Evolutionary conservation across 2,888 invertebrate genomes (phyloP).

Genomic region (Cantharis flavilabris): DNA sequence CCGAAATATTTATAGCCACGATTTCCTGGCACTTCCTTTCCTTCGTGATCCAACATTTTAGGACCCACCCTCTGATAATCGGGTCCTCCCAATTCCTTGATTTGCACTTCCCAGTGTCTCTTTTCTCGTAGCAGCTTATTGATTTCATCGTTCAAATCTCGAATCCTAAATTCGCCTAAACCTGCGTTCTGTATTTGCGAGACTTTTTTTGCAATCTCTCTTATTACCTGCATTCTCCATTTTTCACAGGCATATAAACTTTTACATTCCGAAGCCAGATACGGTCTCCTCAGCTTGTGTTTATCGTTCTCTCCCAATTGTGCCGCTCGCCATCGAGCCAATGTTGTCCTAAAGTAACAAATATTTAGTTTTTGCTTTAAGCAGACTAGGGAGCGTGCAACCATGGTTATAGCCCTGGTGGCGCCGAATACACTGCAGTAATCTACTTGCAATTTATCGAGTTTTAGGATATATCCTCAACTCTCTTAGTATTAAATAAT

Average conservation of each 20-base stretch:
- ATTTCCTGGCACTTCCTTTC: constrained; percentile 96
- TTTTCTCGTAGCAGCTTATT: constrained; percentile 96
- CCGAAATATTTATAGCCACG: constrained; percentile 99
- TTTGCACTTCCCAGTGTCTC: constrained; percentile 97
- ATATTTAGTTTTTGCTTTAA: not conserved
- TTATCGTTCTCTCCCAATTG: constrained; percentile 88
- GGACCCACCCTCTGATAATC: constrained; percentile 92
- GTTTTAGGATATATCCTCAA: too few species aligned
- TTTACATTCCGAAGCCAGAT: constrained; percentile 92
- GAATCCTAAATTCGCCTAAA: constrained; percentile 96
- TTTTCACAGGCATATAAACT: constrained; percentile 92
- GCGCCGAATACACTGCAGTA: too few species aligned
- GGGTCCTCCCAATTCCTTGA: constrained; percentile 92
- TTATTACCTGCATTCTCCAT: constrained; percentile 94
- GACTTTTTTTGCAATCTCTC: constrained; percentile 97
- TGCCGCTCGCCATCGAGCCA: constrained; percentile 97
- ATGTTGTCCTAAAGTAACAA: constrained; percentile 81
- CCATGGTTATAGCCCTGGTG: too few species aligned
- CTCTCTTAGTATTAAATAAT: too few species aligned
- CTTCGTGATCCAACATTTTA: constrained; percentile 90
- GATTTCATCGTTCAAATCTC: constrained; percentile 99
- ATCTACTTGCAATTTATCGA: too few species aligned
- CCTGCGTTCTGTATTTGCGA: constrained; percentile 99
- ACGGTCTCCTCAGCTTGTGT: constrained; percentile 87
- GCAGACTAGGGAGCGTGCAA: too few species aligned